Conservation (phyloP, 1,140 invertebrate species). For the Temnothorax curvispinosus region DNA sequence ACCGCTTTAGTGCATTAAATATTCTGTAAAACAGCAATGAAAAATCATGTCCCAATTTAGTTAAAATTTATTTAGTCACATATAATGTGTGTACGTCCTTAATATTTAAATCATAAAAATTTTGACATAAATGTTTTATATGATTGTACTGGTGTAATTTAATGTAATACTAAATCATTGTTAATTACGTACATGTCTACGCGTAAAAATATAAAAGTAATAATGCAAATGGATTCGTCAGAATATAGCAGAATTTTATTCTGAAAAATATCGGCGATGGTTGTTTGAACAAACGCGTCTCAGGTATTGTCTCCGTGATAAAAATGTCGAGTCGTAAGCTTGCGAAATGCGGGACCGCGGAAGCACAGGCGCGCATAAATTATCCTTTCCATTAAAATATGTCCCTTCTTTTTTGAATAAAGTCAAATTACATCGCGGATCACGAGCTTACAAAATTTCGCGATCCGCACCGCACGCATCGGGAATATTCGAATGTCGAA, state of each 20-base stretch:
- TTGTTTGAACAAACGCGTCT: not conserved
- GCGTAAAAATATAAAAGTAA: not conserved
- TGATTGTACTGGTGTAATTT: not conserved
- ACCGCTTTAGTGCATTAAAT: no score
- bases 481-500: constrained; percentile 31
- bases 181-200: not conserved
- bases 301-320: not conserved
- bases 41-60: not conserved
- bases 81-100: not conserved
- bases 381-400: constrained; percentile 9
- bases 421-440: constrained; percentile 18
- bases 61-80: not conserved
- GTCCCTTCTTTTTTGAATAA: not conserved
- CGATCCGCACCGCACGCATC: not conserved
- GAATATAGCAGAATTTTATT: not conserved
- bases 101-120: not conserved
- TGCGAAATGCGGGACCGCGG: not conserved
- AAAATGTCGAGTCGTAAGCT: not conserved
- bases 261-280: not conserved
- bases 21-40: not conserved
- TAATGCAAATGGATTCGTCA: not conserved
- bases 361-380: not conserved
- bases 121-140: not conserved
- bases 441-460: constrained; percentile 32
- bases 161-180: not conserved